Evolutionary conservation across 2,797 vertebrate species (phyloP).

Genomic region (Acanthurus lineatus): DNA sequence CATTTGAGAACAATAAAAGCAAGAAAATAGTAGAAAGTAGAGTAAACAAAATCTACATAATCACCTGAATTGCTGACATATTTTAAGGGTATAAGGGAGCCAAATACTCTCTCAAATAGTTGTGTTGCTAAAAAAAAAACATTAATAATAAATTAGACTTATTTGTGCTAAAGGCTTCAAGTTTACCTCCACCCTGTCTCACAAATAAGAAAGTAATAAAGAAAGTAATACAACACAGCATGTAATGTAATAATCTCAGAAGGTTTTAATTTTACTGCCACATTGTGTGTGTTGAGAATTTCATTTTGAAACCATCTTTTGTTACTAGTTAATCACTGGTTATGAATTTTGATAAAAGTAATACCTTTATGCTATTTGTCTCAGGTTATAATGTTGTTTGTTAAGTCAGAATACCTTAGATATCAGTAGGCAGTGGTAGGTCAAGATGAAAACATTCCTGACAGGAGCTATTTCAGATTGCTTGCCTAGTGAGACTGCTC

Average conservation of each 20-base stretch:
- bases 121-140: constrained; percentile 26
- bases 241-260: constrained; percentile 34
- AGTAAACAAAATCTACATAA: constrained; percentile 6
- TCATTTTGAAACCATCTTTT: constrained; percentile 36
- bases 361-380: constrained; percentile 1
- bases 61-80: constrained; percentile 15
- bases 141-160: constrained; percentile 26
- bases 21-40: constrained; percentile 37
- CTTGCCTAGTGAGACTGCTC: constrained; percentile 42
- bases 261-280: constrained; percentile 52
- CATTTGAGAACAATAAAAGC: constrained; percentile 6
- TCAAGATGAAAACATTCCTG: constrained; percentile 62
- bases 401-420: constrained; percentile 46
- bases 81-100: constrained; percentile 8
- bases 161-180: constrained; percentile 31
- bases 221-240: constrained; percentile 34
- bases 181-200: constrained; percentile 24
- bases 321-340: constrained; percentile 28
- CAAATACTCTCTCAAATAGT: constrained; percentile 24
- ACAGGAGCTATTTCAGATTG: constrained; percentile 63
- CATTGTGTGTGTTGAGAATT: constrained; percentile 58
- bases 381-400: constrained; percentile 29
- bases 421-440: constrained; percentile 28
- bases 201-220: constrained; percentile 2
- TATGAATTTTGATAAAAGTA: constrained; percentile 21